Conservation (phyloP, 2,113 vertebrate species). For the Reinhardtius hippoglossoides region DNA sequence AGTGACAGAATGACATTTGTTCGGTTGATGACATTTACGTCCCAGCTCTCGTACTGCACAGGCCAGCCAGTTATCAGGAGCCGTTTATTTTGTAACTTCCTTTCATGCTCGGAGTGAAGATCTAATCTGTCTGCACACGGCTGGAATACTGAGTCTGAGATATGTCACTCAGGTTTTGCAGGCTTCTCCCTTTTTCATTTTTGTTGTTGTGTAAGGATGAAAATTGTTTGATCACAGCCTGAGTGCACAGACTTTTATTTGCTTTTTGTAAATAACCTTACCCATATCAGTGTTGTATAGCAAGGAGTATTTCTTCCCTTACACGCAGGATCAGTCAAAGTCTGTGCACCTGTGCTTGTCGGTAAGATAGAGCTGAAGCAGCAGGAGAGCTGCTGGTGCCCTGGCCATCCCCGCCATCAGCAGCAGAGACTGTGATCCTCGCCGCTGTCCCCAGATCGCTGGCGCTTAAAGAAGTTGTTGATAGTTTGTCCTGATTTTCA, state of each 20-base stretch:
- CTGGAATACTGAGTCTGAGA: constrained; percentile 2
- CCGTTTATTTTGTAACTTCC: constrained; percentile 1
- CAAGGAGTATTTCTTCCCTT: neutral
- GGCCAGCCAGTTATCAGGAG: neutral
- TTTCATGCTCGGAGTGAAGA: constrained; percentile 18
- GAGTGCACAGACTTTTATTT: neutral
- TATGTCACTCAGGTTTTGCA: constrained; percentile 26
- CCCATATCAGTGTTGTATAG: neutral
- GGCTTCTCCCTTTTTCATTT: neutral
- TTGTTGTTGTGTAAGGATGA: neutral
- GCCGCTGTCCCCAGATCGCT: neutral
- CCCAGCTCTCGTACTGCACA: neutral
- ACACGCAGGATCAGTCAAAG: neutral
- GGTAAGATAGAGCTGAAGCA: neutral
- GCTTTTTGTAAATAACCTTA: neutral
- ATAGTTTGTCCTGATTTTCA: neutral
- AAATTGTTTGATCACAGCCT: neutral
- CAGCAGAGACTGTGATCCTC: neutral
- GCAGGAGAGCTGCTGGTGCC: neutral
- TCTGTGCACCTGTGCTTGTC: neutral
- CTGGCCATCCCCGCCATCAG: neutral
- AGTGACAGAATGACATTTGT: neutral
- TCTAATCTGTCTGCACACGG: constrained; percentile 1
- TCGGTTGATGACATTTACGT: no score
- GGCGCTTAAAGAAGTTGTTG: neutral